phyloP scores from a whole-genome alignment of 2,797 vertebrate genomes.

The Momotus momota region DNA sequence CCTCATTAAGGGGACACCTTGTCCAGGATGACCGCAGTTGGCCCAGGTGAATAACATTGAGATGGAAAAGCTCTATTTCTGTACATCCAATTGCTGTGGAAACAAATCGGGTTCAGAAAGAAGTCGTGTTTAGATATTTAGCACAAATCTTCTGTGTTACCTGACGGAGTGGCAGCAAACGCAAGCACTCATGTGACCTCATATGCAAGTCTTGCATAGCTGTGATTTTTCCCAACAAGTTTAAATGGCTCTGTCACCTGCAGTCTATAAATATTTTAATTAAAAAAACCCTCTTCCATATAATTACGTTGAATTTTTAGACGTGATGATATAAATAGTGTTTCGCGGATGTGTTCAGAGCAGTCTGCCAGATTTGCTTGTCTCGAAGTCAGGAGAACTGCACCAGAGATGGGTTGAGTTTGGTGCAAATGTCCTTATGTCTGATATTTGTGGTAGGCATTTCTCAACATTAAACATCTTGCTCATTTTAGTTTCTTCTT shows the following conservation, averaged over 20 bases:
- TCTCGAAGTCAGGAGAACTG: neutral
- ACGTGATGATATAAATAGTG: neutral
- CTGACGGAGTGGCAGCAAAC: neutral
- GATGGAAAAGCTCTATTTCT: neutral
- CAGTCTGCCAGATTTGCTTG: neutral
- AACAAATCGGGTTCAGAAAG: neutral
- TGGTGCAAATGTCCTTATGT: neutral
- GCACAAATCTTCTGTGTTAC: neutral
- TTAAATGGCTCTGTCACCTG: neutral
- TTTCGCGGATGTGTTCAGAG: neutral
- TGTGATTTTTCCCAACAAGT: neutral
- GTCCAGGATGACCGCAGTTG: neutral
- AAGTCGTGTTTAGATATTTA: neutral
- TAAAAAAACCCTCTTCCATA: neutral
- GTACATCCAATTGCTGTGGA: neutral
- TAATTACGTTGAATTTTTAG: neutral
- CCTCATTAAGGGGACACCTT: neutral
- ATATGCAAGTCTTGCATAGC: neutral
- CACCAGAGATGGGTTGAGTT: neutral
- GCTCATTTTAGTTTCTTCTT: slow-evolving; percentile 14
- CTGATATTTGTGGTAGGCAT: neutral
- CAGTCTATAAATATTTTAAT: neutral
- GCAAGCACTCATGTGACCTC: fast-evolving
- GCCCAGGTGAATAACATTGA: neutral
- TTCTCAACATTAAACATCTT: neutral